Base-by-base conservation (phyloP, 2,888 invertebrate genomes). In the Lepidocyrtoides sp. region DNA sequence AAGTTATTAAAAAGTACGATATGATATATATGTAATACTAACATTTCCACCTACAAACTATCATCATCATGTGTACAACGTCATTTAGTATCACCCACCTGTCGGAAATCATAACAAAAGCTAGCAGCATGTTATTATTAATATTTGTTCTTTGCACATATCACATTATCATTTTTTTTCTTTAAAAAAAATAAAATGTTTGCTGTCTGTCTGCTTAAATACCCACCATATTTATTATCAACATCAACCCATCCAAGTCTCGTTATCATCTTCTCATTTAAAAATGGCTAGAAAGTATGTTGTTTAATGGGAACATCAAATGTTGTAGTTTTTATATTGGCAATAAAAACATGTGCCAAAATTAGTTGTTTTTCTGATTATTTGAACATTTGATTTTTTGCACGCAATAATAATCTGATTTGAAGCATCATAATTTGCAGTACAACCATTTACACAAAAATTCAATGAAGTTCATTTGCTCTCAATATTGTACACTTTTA, bases 71-170 rank as follows among this genome's bases (percentile, higher is more conserved):
- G n/a, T 72, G 41, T 12, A n/a, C 41, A 81, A 3, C 44, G 23
- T 26, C 23, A n/a, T 77, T 48, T 77, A 23, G 20, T 44, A 20
- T 36, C 54, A 36, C 57, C 36, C 57, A 54, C 36, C 57, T 81
- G 81, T 81, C 81, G 81, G 81, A 81, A 81, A 81, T 81, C 41
- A 36, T 81, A 72, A 72, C 72, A 72, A 69, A 69, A 23, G 69
- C 41, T 69, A 36, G n/a, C n/a, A n/a, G n/a, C n/a, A n/a, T n/a
- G n/a, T n/a, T n/a, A n/a, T n/a, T n/a, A n/a, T 48, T 44, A 44
- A 14, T 72, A 72, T 72, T 72, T 72, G 72, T 72, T 72, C 72
- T 72, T 14, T 5, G 72, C n/a, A 23, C 44, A 48, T 14, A 44
- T 72, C 72, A 72, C 72, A 72, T 72, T 10, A 1, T 72, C n/a